phyloP scores from a whole-genome alignment of 2,888 invertebrate species.

The Erynnis tages region DNA sequence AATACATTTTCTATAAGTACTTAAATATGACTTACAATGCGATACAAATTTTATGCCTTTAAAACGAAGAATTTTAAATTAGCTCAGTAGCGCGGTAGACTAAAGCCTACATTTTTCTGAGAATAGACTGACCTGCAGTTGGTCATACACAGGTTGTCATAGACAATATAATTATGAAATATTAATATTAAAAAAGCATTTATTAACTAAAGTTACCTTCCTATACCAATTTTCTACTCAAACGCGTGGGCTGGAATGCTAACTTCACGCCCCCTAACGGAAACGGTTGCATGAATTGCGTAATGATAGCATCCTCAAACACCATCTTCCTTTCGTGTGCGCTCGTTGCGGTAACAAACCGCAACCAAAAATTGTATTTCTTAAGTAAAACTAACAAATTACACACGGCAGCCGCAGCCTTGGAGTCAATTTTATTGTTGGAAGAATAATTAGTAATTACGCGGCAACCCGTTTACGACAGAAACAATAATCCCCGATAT shows the following conservation, averaged over 20 bases:
- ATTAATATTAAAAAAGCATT: no score
- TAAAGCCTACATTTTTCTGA: no score
- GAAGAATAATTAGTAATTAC: not conserved
- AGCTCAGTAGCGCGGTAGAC: no score
- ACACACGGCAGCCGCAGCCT: not conserved
- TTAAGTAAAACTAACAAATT: constrained; percentile 4
- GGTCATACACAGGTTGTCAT: no score
- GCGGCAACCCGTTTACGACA: not conserved
- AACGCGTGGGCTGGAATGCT: constrained; percentile 27
- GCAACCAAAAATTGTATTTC: constrained; percentile 30
- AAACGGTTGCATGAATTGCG: constrained; percentile 61
- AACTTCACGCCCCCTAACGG: constrained; percentile 67
- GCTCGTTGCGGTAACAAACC: constrained; percentile 46
- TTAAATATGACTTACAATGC: no score
- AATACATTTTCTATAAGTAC: no score
- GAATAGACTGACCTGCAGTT: no score
- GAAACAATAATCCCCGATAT: not conserved
- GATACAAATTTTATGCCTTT: no score
- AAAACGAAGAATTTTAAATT: no score
- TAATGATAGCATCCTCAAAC: constrained; percentile 42
- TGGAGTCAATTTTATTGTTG: not conserved
- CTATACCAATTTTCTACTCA: not conserved
- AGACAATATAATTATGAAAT: no score
- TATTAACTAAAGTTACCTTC: no score
- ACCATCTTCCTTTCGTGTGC: constrained; percentile 48